Evolutionary conservation across 2,113 vertebrate genomes (phyloP), one percentile per base, ranked within the genome.

Genomic region (Heterotilapia buettikoferi): DNA sequence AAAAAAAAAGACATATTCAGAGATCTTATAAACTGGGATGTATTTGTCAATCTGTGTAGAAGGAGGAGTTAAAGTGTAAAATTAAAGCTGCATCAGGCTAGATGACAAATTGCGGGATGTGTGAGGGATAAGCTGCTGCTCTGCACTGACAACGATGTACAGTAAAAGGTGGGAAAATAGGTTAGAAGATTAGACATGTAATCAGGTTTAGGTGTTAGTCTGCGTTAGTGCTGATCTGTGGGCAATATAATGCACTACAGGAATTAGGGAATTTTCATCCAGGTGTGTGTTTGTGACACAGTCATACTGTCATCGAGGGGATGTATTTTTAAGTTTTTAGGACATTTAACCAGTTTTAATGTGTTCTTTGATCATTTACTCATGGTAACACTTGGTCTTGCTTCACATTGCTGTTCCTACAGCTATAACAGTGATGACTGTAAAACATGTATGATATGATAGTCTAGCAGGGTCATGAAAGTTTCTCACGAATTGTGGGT

Each of bases 151-250:
- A 54, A 12, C 59, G 54, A 86, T 83, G 66, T 52, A 53, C 26
- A 45, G 53, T 56, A 50, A 12, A 91, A 86, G 76, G 81, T 85
- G 29, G 53, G 13, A 66, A 79, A 91, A 90, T 78, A 45, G 33
- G 12, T 61, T 33, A 52, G 36, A 78, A 88, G 83, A 93, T 88
- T 88, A 88, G n/a, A 90, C 83, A 90, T 84, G 73, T 82, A 91
- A 93, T 90, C 88, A 89, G 80, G 90, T 88, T 84, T 78, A 80
- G 82, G 33, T 84, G 36, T 87, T 83, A 79, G 36, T 73, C 7
- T 54, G 50, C 36, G 24, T 19, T 57, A 83, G 14, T 38, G 86
- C 24, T 80, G 68, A 76, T 92, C 47, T 53, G 26, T 81, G 54
- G 59, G 54, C 54, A 63, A 80, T 21, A 79, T 31, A 18, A 24